Evolutionary conservation across 2,797 vertebrate species (phyloP).

Genomic region (Mormyrops boulengeri): DNA sequence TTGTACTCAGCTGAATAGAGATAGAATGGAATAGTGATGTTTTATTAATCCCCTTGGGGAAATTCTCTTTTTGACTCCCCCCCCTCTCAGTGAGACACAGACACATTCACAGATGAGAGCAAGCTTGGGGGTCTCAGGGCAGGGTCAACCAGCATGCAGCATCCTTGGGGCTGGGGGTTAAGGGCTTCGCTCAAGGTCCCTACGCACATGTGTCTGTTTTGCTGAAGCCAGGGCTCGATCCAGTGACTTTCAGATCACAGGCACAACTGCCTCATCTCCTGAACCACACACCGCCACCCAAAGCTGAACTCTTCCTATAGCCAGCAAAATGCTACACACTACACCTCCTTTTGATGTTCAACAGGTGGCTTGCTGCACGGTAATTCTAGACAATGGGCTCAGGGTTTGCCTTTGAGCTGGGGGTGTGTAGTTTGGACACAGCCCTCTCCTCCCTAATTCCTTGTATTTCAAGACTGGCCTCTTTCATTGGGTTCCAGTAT

Average conservation of each 20-base stretch:
- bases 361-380: not conserved
- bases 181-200: not conserved
- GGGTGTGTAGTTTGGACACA: not conserved
- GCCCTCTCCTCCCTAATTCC: not conserved
- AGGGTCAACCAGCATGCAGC: not conserved
- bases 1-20: not conserved
- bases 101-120: not conserved
- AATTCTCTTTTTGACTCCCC: not conserved
- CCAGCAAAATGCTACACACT: not conserved
- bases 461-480: not conserved
- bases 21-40: not conserved
- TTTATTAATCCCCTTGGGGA: not conserved
- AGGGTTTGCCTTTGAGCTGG: not conserved
- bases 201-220: not conserved
- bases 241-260: not conserved
- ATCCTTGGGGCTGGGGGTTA: not conserved
- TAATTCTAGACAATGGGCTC: constrained; percentile 1
- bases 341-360: not conserved
- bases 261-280: not conserved
- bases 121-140: not conserved
- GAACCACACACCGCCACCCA: not conserved
- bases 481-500: not conserved
- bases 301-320: not conserved
- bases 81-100: not conserved
- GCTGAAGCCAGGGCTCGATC: not conserved